Evolutionary conservation across 2,113 vertebrate genomes (phyloP).

Genomic region (Arothron firmamentum): DNA sequence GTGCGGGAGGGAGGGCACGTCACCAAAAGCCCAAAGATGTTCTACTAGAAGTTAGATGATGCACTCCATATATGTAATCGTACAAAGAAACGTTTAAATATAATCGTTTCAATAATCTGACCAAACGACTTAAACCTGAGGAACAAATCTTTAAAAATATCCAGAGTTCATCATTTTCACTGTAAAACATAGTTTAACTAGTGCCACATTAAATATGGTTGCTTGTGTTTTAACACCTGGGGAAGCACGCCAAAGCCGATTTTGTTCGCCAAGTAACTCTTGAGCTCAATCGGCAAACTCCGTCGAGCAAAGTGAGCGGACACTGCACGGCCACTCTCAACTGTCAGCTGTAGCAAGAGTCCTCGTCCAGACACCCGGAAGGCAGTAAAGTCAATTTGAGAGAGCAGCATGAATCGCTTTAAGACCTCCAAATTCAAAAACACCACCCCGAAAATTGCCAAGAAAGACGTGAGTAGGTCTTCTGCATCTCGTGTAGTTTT

Average conservation of each 20-base stretch:
- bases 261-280: background rate
- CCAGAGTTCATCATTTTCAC: background rate
- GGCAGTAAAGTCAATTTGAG: constrained; percentile 59
- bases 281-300: constrained; percentile 11
- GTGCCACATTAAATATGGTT: background rate
- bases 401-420: constrained; percentile 87
- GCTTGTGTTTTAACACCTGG: constrained; percentile 9
- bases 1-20: constrained; percentile 9
- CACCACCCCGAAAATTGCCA: constrained; percentile 81
- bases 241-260: background rate
- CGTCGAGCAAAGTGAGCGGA: constrained; percentile 19
- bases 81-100: background rate
- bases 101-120: background rate
- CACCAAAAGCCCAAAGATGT: constrained; percentile 19
- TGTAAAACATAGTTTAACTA: background rate
- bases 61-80: background rate
- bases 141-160: too few species aligned
- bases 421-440: constrained; percentile 91
- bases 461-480: constrained; percentile 80
- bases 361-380: constrained; percentile 71
- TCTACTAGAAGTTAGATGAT: constrained; percentile 13
- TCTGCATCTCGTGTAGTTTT: background rate
- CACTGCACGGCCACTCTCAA: constrained; percentile 15
- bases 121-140: background rate
- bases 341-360: constrained; percentile 58